Base-by-base conservation (phyloP, 1,140 invertebrate genomes). In the Probaryconus sp. region DNA sequence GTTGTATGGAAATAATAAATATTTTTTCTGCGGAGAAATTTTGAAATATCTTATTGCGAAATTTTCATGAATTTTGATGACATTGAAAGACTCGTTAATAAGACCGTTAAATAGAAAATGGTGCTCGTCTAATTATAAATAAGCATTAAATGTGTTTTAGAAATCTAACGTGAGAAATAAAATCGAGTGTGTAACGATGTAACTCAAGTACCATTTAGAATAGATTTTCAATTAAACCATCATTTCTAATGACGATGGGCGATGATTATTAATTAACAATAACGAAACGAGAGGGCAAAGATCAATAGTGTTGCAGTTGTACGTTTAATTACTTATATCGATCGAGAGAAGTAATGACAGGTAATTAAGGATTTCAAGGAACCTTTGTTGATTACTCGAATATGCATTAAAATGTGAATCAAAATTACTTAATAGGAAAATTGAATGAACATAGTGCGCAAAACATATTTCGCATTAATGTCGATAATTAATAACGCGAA, bases 351-450 rank as follows among this genome's bases (percentile, higher is more conserved):
- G 50, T 51, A 63, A 63, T 31, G 40, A 26, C 50, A 50, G 48
- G 40, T 70, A 48, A 70, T 70, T 63, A 63, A 55, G 17, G 48
- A 55, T 70, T 47, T 55, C 55, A 13, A 26, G 35, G 31, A 51
- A 33, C 6, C 16, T 3, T 17, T 10, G 21, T 33, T 43, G 64
- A 48, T 53, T 45, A 48, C 50, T 11, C 16, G 21, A 21, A 10
- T 13, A 11, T 21, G 35, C 48, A 28, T 67, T 67, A 35, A 3
- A 7, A 24, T 24, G 21, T 24, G 3, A 24, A 24, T 24, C 43
- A 67, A 38, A 67, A 56, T 67, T 67, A 58, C 56, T 58, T 56
- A 42, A 2, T 31, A 31, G 38, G 60, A 53, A 45, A 53, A 53
- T 28, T 53, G 47, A 31, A 61, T 11, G 30, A 4, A 7, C 7